These are phyloP conservation scores for Syngnathus typhle DNA, from an alignment of 2,113 vertebrate species.

Conservation along the genomic window DNA sequence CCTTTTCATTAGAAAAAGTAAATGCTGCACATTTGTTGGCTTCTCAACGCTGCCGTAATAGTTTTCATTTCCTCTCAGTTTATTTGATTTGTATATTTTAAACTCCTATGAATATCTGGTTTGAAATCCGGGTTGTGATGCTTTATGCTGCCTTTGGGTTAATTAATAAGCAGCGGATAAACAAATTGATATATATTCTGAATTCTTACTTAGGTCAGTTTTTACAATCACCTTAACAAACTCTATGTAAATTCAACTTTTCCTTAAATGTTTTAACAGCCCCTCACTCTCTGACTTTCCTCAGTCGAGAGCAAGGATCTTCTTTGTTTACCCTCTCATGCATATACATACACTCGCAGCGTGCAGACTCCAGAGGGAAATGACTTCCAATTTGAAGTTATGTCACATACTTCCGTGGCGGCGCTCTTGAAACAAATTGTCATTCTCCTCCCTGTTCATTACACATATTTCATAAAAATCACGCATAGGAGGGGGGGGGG, in stretches of 20 bases:
- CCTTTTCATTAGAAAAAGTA: slow-evolving; percentile 23
- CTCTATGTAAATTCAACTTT: not conserved
- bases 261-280: slow-evolving; percentile 26
- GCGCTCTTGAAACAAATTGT: slow-evolving; percentile 44
- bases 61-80: not conserved
- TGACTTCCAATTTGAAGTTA: slow-evolving; percentile 39
- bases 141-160: not conserved
- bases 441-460: slow-evolving; percentile 35
- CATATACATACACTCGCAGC: slow-evolving; percentile 25
- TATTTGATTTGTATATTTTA: not conserved
- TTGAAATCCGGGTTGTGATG: not conserved
- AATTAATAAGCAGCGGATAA: not conserved
- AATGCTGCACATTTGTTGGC: slow-evolving; percentile 24
- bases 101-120: not conserved
- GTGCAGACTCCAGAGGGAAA: slow-evolving; percentile 24
- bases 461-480: slow-evolving; percentile 38
- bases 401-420: slow-evolving; percentile 35
- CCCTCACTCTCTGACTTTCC: slow-evolving; percentile 23
- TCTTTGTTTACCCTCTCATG: slow-evolving; percentile 25
- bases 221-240: not conserved
- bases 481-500: slow-evolving; percentile 39
- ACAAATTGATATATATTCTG: not conserved
- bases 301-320: slow-evolving; percentile 8
- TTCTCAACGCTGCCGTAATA: not conserved
- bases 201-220: not conserved